Base-by-base conservation (phyloP, 1,140 invertebrate species). In the Hycleus phaleratus region DNA sequence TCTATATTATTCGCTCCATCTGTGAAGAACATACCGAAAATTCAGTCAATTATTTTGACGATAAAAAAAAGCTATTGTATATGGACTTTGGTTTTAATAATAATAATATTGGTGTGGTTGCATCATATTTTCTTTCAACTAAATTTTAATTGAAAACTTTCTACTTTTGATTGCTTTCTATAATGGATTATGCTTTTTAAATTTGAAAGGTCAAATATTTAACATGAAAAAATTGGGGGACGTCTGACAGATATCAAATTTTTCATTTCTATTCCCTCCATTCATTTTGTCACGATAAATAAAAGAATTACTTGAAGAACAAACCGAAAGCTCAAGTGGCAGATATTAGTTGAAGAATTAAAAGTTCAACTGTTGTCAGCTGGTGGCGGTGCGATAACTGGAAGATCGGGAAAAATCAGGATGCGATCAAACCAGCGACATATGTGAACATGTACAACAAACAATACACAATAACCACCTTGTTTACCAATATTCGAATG, bases 311-410 rank as follows among this genome's bases (percentile, higher is more conserved):
- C 50, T 55, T 46, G 48, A 60, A 62, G 62, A 62, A 64, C 62
- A 61, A 62, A 62, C 55, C 61, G 52, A 56, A 60, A 61, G 50
- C 59, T 47, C 55, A 51, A 49, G 49, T 64, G 62, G 61, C 62
- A 62, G 63, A 59, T 56, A 62, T 64, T 62, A 59, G 55, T 59
- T 62, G 60, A 60, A 57, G 61, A 65, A 63, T 65, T 63, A 65
- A 65, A 65, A 65, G 61, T 65, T 65, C 50, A 58, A 57, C 46
- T 47, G 57, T 56, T 65, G 63, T 63, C 61, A 63, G 58, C 63
- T 63, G 63, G 56, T 49, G 63, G 53, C 53, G 46, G 62, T 12
- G 52, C 57, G 62, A 64, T 64, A 64, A 62, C 55, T 32, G 44
- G 25, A 42, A 46, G 40, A n/a, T 47, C 11, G 40, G 40, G 40